These are phyloP conservation scores for Pedicia rivosa DNA, from an alignment of 2,888 invertebrate genomes.

Conservation along the genomic window DNA sequence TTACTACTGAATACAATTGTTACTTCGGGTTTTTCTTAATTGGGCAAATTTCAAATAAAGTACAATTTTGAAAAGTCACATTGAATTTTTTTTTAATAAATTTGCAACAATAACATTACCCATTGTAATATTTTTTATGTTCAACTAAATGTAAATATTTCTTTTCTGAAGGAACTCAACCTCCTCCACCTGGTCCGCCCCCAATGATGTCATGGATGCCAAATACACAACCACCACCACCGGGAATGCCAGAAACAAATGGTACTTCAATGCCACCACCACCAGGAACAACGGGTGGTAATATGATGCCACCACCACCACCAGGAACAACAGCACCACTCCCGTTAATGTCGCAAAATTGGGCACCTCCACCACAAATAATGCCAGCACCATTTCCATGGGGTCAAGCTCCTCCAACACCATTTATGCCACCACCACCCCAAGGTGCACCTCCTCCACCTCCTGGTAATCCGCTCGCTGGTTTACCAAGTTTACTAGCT, in stretches of 20 bases:
- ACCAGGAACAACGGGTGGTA: slow-evolving; percentile 28
- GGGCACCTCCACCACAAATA: slow-evolving; percentile 7
- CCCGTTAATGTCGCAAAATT: slow-evolving; percentile 17
- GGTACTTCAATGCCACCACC: slow-evolving; percentile 24
- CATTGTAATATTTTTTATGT: no score
- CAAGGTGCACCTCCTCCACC: slow-evolving; percentile 38
- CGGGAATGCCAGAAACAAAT: slow-evolving; percentile 18
- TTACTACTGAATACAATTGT: no score
- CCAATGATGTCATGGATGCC: slow-evolving; percentile 41
- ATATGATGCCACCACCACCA: slow-evolving; percentile 33
- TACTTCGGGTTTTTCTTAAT: no score
- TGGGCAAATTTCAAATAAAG: no score
- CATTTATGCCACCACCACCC: slow-evolving; percentile 22
- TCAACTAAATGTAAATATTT: no score
- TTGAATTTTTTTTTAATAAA: no score
- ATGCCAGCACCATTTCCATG: slow-evolving; percentile 20
- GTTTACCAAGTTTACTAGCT: slow-evolving; percentile 36
- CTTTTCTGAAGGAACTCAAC: no score
- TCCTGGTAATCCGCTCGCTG: slow-evolving; percentile 35
- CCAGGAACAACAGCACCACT: slow-evolving; percentile 30
- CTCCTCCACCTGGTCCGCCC: slow-evolving; percentile 34
- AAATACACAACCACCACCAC: slow-evolving; percentile 35
- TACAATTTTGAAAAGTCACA: no score
- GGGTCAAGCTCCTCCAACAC: slow-evolving; percentile 17
- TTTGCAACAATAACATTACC: no score